Percentiles rank a stretch among this genome's conserved stretches.
phyloP scores from a whole-genome alignment of 1,140 invertebrate genomes.

The Drusus annulatus region DNA sequence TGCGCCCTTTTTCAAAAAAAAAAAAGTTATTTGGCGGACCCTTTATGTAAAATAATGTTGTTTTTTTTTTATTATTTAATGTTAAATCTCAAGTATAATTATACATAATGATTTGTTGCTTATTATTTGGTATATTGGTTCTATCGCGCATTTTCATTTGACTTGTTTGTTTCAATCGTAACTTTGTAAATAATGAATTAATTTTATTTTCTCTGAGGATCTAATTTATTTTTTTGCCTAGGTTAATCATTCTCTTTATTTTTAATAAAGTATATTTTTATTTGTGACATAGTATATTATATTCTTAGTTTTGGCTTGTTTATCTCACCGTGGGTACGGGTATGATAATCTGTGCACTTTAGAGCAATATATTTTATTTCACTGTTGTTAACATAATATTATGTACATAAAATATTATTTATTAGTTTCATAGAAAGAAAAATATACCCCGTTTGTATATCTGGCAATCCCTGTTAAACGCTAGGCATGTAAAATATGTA shows the following conservation, averaged over 20 bases:
- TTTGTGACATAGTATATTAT: background rate
- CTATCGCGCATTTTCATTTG: background rate
- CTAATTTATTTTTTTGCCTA: slow-evolving; percentile 11
- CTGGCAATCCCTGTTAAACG: too few species aligned
- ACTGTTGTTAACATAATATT: background rate
- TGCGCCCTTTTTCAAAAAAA: too few species aligned
- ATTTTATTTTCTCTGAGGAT: background rate
- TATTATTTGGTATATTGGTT: background rate
- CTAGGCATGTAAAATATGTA: too few species aligned
- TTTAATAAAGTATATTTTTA: background rate
- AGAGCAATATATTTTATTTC: slow-evolving; percentile 15
- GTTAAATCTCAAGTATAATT: too few species aligned
- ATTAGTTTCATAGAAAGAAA: slow-evolving; percentile 15
- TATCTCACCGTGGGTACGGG: slow-evolving; percentile 31
- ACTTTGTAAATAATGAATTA: slow-evolving; percentile 3
- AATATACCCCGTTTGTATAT: background rate
- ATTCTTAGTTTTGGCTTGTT: slow-evolving; percentile 28
- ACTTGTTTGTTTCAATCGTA: background rate
- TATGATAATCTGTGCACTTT: slow-evolving; percentile 21
- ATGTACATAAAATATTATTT: slow-evolving; percentile 17
- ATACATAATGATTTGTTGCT: too few species aligned
- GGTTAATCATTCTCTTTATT: slow-evolving; percentile 1
- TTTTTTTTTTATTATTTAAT: too few species aligned
- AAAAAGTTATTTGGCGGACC: too few species aligned
- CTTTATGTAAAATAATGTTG: too few species aligned